phyloP scores from a whole-genome alignment of 2,888 invertebrate species.

The Oxystoma pomonae region DNA sequence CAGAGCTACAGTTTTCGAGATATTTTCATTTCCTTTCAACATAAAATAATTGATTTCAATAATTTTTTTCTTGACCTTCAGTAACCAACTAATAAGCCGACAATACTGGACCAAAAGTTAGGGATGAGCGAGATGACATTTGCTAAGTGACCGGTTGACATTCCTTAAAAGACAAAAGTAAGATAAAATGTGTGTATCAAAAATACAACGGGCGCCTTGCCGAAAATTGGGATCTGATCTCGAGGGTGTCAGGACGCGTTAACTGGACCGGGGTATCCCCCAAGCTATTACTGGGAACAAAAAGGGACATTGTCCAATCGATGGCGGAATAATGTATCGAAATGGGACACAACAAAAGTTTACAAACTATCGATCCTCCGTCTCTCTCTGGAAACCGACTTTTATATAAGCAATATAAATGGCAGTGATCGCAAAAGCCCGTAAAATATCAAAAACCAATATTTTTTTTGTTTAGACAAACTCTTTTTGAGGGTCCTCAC shows the following conservation, averaged over 20 bases:
- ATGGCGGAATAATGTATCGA: not conserved
- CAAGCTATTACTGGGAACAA: slow-evolving; percentile 26
- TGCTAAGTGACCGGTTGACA: not conserved
- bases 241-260: slow-evolving; percentile 31
- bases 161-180: slow-evolving; percentile 21
- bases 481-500: too few species aligned
- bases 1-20: too few species aligned
- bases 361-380: not conserved
- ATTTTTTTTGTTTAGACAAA: too few species aligned
- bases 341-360: not conserved
- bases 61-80: too few species aligned
- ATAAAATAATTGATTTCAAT: too few species aligned
- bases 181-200: slow-evolving; percentile 26
- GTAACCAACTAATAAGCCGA: too few species aligned
- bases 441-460: too few species aligned
- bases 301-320: not conserved
- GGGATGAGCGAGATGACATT: not conserved
- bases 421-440: too few species aligned
- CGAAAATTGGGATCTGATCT: slow-evolving; percentile 31
- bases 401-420: too few species aligned
- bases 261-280: slow-evolving; percentile 33
- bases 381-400: too few species aligned
- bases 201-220: slow-evolving; percentile 31
- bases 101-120: too few species aligned
- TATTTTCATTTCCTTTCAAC: too few species aligned